These are phyloP conservation scores for Caenorhabditis elegans DNA, from an alignment of 1,140 invertebrate species.

Conservation along the genomic window DNA sequence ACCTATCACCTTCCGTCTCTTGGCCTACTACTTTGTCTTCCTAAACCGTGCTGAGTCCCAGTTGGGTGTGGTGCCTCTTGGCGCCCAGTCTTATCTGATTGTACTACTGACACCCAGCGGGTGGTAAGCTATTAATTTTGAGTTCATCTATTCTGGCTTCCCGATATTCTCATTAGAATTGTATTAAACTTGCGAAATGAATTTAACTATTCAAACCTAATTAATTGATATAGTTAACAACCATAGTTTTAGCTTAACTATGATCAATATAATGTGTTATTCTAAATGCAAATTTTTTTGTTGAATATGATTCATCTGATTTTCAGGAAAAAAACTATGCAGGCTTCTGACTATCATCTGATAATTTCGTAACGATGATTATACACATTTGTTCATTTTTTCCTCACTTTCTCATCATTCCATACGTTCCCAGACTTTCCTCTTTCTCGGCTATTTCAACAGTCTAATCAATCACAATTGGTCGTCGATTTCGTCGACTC, in stretches of 20 bases:
- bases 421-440: not conserved
- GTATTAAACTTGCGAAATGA: too few species aligned
- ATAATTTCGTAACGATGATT: not conserved
- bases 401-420: not conserved
- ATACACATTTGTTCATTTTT: not conserved
- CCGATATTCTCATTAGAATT: too few species aligned
- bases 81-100: not conserved
- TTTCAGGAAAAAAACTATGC: too few species aligned
- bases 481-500: not conserved
- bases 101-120: not conserved
- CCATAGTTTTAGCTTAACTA: too few species aligned
- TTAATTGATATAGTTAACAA: too few species aligned
- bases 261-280: too few species aligned
- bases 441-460: slow-evolving; percentile 1
- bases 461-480: not conserved
- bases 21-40: not conserved
- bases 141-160: not conserved
- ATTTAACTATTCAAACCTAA: too few species aligned
- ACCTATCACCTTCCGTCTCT: not conserved
- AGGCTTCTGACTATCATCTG: not conserved
- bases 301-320: too few species aligned
- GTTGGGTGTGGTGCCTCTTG: not conserved
- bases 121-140: not conserved
- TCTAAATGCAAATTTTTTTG: too few species aligned
- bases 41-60: not conserved